Conservation (phyloP, 1,140 invertebrate species). For the Drosophila lacertosa region DNA sequence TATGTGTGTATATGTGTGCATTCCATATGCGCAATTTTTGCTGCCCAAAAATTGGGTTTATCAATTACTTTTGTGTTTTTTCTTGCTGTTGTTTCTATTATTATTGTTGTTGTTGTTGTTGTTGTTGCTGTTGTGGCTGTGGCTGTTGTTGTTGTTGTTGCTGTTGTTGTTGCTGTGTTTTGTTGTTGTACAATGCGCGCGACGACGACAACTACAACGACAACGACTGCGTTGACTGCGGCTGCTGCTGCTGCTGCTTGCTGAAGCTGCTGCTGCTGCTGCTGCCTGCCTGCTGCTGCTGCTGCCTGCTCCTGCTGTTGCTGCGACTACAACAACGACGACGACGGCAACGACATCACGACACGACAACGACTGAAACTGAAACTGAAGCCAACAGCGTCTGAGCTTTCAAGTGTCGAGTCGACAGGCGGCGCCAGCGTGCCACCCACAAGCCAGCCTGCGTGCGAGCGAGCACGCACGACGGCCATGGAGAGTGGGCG, state of each 20-base stretch:
- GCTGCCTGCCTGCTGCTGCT: slow-evolving; percentile 15
- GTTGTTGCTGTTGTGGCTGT: slow-evolving; percentile 26
- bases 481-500: neutral
- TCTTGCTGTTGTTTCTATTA: slow-evolving; percentile 28
- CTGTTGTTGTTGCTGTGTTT: slow-evolving; percentile 25
- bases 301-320: slow-evolving; percentile 38
- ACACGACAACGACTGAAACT: slow-evolving; percentile 81
- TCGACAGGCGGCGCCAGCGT: slow-evolving; percentile 35
- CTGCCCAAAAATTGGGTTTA: slow-evolving; percentile 8
- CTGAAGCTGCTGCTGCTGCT: slow-evolving; percentile 9
- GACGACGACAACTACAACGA: slow-evolving; percentile 48
- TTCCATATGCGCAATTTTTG: slow-evolving; percentile 70
- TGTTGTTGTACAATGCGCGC: slow-evolving; percentile 54
- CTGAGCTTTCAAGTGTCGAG: slow-evolving; percentile 53
- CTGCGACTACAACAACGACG: slow-evolving; percentile 69
- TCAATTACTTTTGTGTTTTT: slow-evolving; percentile 22
- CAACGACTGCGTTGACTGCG: slow-evolving; percentile 28
- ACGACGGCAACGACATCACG: slow-evolving; percentile 81
- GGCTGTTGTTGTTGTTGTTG: slow-evolving; percentile 35
- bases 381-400: slow-evolving; percentile 57
- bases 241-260: slow-evolving; percentile 35
- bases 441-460: slow-evolving; percentile 7
- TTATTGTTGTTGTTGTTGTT: slow-evolving; percentile 32
- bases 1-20: slow-evolving; percentile 39
- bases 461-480: neutral